Percentiles rank a stretch among this genome's conserved stretches.
phyloP scores from a whole-genome alignment of 2,113 vertebrate species.

The Struthidea cinerea region DNA sequence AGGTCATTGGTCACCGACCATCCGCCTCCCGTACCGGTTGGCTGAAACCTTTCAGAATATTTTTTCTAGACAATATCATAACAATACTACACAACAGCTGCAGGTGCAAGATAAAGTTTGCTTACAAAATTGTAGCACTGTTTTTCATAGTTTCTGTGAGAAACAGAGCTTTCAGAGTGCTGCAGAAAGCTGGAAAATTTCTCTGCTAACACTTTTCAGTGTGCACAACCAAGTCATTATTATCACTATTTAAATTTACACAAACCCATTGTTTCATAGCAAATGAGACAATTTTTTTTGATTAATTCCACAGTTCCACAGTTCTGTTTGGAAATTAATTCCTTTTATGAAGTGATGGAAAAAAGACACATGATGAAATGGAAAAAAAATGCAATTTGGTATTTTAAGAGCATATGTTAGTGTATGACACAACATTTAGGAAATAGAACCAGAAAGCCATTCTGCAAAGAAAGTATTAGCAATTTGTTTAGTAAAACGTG shows the following conservation, averaged over 20 bases:
- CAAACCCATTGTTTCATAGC: neutral
- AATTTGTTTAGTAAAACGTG: neutral
- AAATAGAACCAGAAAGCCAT: neutral
- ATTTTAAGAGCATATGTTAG: neutral
- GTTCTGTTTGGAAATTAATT: neutral
- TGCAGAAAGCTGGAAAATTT: too few species aligned
- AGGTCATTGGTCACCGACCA: too few species aligned
- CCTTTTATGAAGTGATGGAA: neutral
- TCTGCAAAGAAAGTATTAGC: neutral
- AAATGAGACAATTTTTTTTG: neutral
- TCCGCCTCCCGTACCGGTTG: too few species aligned
- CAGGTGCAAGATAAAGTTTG: too few species aligned
- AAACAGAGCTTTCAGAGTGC: too few species aligned
- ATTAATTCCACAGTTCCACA: neutral
- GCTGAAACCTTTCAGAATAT: too few species aligned
- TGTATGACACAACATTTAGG: neutral
- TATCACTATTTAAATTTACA: neutral
- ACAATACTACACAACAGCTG: too few species aligned
- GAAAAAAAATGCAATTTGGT: rapidly evolving
- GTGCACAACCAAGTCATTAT: neutral
- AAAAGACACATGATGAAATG: neutral
- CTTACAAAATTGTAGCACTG: too few species aligned
- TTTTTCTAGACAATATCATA: too few species aligned
- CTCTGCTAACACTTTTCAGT: too few species aligned
- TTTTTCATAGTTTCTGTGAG: too few species aligned